Base-by-base conservation (phyloP, 2,797 vertebrate genomes). In the Sciurus vulgaris region DNA sequence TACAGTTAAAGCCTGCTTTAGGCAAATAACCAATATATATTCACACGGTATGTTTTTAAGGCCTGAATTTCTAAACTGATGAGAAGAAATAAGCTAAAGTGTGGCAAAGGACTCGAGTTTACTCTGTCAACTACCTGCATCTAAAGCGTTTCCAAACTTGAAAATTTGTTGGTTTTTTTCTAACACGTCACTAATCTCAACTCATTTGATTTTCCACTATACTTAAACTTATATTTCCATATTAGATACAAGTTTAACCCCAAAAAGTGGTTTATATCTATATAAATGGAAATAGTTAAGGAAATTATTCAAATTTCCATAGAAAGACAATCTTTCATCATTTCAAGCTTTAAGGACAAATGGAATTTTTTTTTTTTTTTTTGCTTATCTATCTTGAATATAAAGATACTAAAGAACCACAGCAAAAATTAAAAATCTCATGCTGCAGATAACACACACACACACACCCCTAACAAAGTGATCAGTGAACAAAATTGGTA, bases 171-270 rank as follows among this genome's bases (percentile, higher is more conserved):
- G 28, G 1, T 11, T 59, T 93, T 93, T 76, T 85, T 84, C 61
- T 33, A 91, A 61, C 14, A 92, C 49, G n/a, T 47, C 56, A 61
- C 7, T 56, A 47, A 82, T 63, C 26, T 74, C 47, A 10, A n/a
- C 6, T 88, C 28, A 54, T 81, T 91, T 88, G 59, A 85, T 93
- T 96, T 90, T 30, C 44, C 11, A 84, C 20, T 69, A 84, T 20
- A 76, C 5, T 65, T 49, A 79, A 77, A 28, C 22, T 18, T 88
- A 1, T 67, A 77, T 65, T 83, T 94, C 81, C 54, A 89, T 15
- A 69, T 89, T 3, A 47, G 59, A 90, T 10, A 88, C 15, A 91
- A 38, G 9, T 83, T 89, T 86, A 77, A 70, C 59, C 22, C 22
- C 59, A 3, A 81, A 65, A 56, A 30, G 2, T 51, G 11, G 33